Evolutionary conservation across 2,113 vertebrate species (phyloP).

Genomic region (Gadus macrocephalus): DNA sequence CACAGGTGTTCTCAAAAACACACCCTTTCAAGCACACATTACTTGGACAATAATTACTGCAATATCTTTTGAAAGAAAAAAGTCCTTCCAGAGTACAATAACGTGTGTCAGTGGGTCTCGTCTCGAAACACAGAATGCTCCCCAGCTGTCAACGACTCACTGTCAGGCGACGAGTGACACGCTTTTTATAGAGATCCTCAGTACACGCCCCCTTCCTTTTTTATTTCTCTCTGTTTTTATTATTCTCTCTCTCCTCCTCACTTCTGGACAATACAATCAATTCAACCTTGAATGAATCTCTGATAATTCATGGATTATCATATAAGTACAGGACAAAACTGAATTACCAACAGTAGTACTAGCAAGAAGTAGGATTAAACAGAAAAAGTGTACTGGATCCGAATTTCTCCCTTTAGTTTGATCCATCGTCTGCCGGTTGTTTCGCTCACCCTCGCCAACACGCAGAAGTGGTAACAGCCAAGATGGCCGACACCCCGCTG

Average conservation of each 20-base stretch:
- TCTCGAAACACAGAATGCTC: conserved; percentile 33
- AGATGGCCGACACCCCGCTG: conserved; percentile 62
- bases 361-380: conserved; percentile 14
- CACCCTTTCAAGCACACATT: conserved; percentile 29
- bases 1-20: conserved; percentile 26
- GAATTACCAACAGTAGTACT: conserved; percentile 8
- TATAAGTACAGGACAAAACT: conserved; percentile 10
- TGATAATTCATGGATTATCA: neutral
- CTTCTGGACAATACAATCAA: conserved; percentile 23
- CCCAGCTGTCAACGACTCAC: conserved; percentile 25
- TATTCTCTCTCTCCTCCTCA: neutral
- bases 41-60: conserved; percentile 49
- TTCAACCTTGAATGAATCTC: neutral
- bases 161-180: conserved; percentile 34
- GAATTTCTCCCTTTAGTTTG: conserved; percentile 37
- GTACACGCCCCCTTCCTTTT: conserved; percentile 31
- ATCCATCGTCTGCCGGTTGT: conserved; percentile 58
- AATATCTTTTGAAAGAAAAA: conserved; percentile 57
- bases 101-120: conserved; percentile 13
- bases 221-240: neutral
- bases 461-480: conserved; percentile 55
- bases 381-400: conserved; percentile 24
- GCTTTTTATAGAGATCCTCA: conserved; percentile 56
- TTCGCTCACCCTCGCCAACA: conserved; percentile 21
- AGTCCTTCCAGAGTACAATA: conserved; percentile 39